Evolutionary conservation across 2,797 vertebrate genomes (phyloP).

Genomic region (Hirundo rustica): DNA sequence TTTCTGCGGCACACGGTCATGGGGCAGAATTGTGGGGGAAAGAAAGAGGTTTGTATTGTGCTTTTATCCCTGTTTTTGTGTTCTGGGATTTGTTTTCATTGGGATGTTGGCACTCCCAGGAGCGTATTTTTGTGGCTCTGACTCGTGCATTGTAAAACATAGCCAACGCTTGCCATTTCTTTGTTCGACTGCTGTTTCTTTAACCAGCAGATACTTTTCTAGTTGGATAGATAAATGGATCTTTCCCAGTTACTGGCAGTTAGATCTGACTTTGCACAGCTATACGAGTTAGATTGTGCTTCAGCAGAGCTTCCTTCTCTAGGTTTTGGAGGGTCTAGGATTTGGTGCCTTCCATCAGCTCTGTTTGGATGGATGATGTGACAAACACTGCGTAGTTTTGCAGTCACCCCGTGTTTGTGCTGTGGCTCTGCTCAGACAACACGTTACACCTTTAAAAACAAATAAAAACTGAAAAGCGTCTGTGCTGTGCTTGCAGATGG

Average conservation of each 20-base stretch:
- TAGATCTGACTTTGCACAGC: neutral
- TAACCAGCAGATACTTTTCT: neutral
- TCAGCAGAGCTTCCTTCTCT: neutral
- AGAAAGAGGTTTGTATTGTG: neutral
- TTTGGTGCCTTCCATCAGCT: neutral
- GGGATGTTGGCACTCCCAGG: neutral
- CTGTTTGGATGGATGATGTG: neutral
- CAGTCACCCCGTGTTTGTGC: accelerated
- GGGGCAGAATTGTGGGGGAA: neutral
- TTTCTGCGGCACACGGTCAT: neutral
- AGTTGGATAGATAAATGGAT: neutral
- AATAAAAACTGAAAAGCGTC: neutral
- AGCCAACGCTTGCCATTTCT: neutral
- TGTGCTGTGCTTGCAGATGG: neutral
- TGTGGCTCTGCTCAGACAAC: neutral
- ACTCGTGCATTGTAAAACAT: neutral
- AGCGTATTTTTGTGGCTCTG: neutral
- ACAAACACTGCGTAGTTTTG: neutral
- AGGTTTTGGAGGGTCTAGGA: neutral
- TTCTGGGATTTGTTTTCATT: neutral
- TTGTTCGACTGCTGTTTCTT: neutral
- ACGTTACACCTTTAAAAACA: neutral
- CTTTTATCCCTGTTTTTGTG: neutral
- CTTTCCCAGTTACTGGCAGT: neutral
- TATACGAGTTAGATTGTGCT: neutral